phyloP scores from a whole-genome alignment of 2,797 vertebrate species.

The Pangasius djambal region DNA sequence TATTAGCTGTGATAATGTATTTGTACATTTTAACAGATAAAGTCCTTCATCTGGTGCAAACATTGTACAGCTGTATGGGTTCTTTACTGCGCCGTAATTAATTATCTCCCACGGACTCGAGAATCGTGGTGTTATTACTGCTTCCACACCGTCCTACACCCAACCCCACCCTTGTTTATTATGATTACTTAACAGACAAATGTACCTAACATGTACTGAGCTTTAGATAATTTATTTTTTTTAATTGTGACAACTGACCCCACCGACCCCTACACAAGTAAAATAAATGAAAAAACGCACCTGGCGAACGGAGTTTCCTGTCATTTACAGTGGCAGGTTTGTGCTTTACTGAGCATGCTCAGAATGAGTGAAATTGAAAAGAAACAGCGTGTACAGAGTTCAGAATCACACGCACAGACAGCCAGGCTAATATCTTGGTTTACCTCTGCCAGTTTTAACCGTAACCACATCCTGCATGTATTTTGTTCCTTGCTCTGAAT shows the following conservation, averaged over 20 bases:
- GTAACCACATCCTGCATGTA: conserved; percentile 26
- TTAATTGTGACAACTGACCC: neutral
- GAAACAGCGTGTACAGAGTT: neutral
- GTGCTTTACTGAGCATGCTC: neutral
- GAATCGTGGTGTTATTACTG: no score
- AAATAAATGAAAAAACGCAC: neutral
- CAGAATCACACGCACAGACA: neutral
- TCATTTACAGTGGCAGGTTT: neutral
- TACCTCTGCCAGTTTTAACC: neutral
- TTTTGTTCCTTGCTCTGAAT: neutral
- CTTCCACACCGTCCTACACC: no score
- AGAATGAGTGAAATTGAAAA: neutral
- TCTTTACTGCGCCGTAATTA: no score
- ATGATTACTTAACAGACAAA: neutral
- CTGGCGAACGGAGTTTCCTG: neutral
- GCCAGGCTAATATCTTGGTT: conserved; percentile 1
- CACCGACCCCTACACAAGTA: neutral
- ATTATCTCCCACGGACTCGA: neutral
- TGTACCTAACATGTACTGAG: neutral
- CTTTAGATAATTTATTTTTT: neutral
- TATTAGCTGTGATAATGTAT: no score
- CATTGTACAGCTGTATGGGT: no score
- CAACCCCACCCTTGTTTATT: neutral
- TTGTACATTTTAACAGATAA: no score
- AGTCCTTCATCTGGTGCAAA: no score